Conservation (phyloP, 2,113 vertebrate species). For the Silurus meridionalis region DNA sequence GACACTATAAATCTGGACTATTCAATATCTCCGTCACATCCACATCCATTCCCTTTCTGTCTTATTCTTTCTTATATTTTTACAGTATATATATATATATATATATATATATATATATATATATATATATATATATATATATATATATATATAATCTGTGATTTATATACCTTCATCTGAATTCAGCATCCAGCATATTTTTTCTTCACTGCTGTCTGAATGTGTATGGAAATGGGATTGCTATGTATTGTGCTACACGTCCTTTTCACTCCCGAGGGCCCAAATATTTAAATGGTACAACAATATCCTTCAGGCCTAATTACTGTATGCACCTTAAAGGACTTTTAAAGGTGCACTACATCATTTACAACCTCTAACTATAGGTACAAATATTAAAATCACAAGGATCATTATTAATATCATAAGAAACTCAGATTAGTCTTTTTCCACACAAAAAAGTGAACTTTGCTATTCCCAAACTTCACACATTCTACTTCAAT, state of each 20-base stretch:
- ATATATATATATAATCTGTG: too few relatives aligned
- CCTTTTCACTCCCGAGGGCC: not conserved
- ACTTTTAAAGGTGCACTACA: constrained; percentile 7
- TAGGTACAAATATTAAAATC: not conserved
- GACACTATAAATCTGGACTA: too few relatives aligned
- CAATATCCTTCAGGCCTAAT: not conserved
- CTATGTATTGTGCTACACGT: not conserved
- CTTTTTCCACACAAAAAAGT: not conserved
- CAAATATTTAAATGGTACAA: not conserved
- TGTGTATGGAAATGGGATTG: not conserved
- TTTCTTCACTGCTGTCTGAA: too few relatives aligned
- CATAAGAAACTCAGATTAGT: not conserved
- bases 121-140: too few relatives aligned
- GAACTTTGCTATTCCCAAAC: not conserved
- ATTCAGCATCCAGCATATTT: too few relatives aligned
- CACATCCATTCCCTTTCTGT: too few relatives aligned
- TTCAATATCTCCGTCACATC: too few relatives aligned
- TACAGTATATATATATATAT: too few relatives aligned
- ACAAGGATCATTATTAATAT: not conserved
- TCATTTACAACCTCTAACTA: constrained; percentile 5
- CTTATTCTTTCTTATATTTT: too few relatives aligned
- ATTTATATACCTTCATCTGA: too few relatives aligned
- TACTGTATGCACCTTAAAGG: not conserved
- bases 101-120: too few relatives aligned
- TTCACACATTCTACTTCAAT: not conserved